Evolutionary conservation across 2,113 vertebrate genomes (phyloP).

Genomic region (Anguilla rostrata): DNA sequence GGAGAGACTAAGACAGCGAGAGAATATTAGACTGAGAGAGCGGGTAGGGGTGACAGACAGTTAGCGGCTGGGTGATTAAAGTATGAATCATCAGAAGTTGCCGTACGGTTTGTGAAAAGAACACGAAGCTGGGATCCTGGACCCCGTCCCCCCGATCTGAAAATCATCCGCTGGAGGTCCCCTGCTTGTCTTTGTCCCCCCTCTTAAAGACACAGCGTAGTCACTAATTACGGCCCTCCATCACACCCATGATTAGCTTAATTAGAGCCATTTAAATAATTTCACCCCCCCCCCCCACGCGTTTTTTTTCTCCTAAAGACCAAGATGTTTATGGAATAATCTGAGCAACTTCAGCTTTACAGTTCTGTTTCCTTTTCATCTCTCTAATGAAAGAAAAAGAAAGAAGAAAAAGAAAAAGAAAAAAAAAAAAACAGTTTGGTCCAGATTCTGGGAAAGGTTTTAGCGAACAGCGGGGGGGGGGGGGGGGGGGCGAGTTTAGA

Average conservation of each 20-base stretch:
- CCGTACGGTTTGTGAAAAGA: background rate
- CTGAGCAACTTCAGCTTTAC: constrained; percentile 56
- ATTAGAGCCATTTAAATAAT: constrained; percentile 74
- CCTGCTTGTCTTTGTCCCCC: constrained; percentile 57
- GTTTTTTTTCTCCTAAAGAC: constrained; percentile 56
- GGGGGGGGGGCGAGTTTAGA: background rate
- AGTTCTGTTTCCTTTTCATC: constrained; percentile 38
- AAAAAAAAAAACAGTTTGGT: background rate
- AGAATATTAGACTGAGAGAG: constrained; percentile 40
- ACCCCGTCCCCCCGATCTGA: background rate
- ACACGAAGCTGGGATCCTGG: background rate
- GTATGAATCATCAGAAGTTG: background rate
- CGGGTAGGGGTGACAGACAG: constrained; percentile 47
- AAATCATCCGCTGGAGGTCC: constrained; percentile 30
- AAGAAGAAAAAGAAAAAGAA: background rate
- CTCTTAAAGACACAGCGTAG: constrained; percentile 62
- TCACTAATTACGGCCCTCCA: constrained; percentile 78
- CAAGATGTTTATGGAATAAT: constrained; percentile 67
- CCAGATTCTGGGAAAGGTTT: background rate
- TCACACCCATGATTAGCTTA: constrained; percentile 78
- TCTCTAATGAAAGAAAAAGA: too few relatives aligned
- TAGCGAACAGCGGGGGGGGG: background rate
- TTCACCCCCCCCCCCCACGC: constrained; percentile 42
- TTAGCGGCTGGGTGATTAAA: background rate
- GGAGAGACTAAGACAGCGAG: background rate